Base-by-base conservation (phyloP, 2,888 invertebrate species). In the Sturmia bella region DNA sequence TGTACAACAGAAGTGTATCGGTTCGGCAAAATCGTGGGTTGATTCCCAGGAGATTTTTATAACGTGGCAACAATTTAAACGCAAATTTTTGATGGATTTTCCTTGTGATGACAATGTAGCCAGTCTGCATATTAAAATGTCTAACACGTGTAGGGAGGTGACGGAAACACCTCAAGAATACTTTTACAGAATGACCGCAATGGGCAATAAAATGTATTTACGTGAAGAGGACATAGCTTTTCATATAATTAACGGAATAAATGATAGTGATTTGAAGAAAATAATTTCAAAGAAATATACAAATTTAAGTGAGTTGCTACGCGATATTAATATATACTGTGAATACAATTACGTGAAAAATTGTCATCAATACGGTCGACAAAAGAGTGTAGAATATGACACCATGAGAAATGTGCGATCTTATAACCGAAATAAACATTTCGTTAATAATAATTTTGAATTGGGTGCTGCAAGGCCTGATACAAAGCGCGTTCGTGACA, bases 171-270 rank as follows among this genome's bases (percentile, higher is more conserved):
- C 76, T 11, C 61, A 76, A 19, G 75, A 57, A 27, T 75, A 75
- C 59, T 68, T 59, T 41, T 75, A 75, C 27, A 24, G 41, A 41
- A 75, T 75, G 75, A 50, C 27, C 41, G 57, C 59, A 27, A 41
- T 59, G 11, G 75, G 75, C n/a, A 66, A 68, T 2, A 57, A 43
- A 39, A 41, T 41, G 6, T 9, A 3, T 50, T 11, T 75, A 12
- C 50, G 66, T 6, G 70, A 77, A 24, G 54, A 70, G 24, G 56
- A 69, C 12, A 61, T 69, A 17, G 54, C 63, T 19, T 48, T 41
- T 32, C 72, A 78, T 7, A 78, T 70, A 15, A 69, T 78, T 7
- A 64, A 64, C 57, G 78, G 72, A 15, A 66, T 78, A 5, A 72
- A 72, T 32, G 78, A 72, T 15, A 52, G 13, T 48, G 72, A 78